Conservation (phyloP, 2,113 vertebrate genomes). For the Scolopax mira region DNA sequence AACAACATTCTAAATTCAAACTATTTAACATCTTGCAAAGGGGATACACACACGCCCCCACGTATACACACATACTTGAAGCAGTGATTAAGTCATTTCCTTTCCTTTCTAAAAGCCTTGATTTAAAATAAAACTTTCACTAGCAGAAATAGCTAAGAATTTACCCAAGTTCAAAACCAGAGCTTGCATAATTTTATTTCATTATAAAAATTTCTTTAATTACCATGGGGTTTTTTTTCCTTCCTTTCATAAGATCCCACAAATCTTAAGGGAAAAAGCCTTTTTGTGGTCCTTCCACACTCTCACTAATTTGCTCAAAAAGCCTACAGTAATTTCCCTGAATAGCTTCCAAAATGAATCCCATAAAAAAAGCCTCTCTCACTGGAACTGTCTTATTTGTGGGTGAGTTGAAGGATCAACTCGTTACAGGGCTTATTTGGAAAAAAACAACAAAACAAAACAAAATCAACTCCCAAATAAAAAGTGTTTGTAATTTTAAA, state of each 20-base stretch:
- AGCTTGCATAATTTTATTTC: not conserved
- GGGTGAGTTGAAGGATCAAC: not conserved
- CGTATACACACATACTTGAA: not conserved
- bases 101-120: not conserved
- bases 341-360: constrained; percentile 30
- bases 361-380: not conserved
- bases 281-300: not conserved
- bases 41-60: not conserved
- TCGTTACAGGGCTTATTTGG: not conserved
- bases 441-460: rapidly evolving
- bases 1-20: not conserved
- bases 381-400: not conserved
- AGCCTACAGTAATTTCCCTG: constrained; percentile 21
- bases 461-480: not conserved
- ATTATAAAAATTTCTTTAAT: not conserved
- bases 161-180: not conserved
- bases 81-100: not conserved
- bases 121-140: not conserved
- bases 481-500: not conserved
- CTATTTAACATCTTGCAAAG: not conserved
- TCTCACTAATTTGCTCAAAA: constrained; percentile 39
- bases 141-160: not conserved
- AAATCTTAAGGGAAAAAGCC: constrained; percentile 7
- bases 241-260: not conserved
- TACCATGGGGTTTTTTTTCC: not conserved